A percentile compares a stretch with the other conserved stretches of the same genome.
These are phyloP conservation scores for Hedya salicella DNA, from an alignment of 2,888 invertebrate species.

Conservation along the genomic window DNA sequence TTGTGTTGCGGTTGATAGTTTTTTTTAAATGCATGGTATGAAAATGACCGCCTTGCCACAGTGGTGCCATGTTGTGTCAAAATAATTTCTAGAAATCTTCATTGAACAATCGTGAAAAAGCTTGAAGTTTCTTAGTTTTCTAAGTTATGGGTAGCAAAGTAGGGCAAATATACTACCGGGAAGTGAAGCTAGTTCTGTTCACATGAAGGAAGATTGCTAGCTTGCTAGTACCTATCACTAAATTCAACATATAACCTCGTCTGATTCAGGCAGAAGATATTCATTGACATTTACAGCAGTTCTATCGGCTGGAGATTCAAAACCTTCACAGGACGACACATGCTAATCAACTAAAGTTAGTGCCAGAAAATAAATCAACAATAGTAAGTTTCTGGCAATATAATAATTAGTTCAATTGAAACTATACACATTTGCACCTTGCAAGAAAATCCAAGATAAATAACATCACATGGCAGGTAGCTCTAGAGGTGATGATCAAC, in stretches of 20 bases:
- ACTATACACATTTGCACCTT: slow-evolving; percentile 18
- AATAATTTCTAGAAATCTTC: no score
- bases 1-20: no score
- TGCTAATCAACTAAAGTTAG: slow-evolving; percentile 13
- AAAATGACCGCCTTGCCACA: no score
- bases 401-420: neutral
- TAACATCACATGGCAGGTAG: slow-evolving; percentile 7
- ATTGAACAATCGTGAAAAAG: no score
- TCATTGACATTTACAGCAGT: neutral
- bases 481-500: neutral
- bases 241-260: neutral
- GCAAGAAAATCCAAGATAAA: slow-evolving; percentile 13
- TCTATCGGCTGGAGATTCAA: neutral
- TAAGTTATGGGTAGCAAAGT: neutral
- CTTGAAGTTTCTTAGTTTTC: no score
- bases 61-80: no score
- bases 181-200: neutral
- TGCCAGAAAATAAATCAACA: slow-evolving; percentile 9
- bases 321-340: neutral
- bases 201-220: neutral
- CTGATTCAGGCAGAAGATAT: neutral
- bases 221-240: neutral
- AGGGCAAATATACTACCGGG: neutral
- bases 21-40: no score
- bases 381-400: slow-evolving; percentile 7